phyloP scores from a whole-genome alignment of 2,888 invertebrate genomes.

The Euplagia quadripunctaria region DNA sequence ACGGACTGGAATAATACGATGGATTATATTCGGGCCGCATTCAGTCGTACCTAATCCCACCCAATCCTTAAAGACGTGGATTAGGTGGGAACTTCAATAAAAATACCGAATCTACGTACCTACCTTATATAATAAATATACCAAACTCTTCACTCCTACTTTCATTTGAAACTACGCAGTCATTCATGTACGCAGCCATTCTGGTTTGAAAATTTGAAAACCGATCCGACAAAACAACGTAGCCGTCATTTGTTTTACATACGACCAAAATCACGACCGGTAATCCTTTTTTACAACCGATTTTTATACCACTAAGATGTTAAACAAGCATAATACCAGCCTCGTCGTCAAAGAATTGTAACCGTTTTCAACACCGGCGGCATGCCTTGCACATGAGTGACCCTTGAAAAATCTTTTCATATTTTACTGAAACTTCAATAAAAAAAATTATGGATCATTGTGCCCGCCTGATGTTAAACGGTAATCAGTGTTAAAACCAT shows the following conservation, averaged over 20 bases:
- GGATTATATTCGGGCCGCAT: background rate
- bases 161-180: no score
- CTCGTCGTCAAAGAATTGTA: background rate
- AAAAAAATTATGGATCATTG: no score
- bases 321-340: background rate
- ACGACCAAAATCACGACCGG: background rate
- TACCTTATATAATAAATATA: background rate
- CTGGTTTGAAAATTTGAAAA: no score
- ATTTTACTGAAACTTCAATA: no score
- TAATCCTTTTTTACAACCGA: no score
- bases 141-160: no score
- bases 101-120: background rate
- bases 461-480: no score
- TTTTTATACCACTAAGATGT: background rate
- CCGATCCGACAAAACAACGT: background rate
- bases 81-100: background rate
- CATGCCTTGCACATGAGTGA: background rate
- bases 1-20: background rate
- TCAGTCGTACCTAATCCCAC: background rate
- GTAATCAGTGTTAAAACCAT: no score
- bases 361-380: background rate
- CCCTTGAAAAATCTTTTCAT: no score
- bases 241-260: background rate
- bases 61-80: background rate
- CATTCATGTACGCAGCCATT: no score